Conservation (phyloP, 1,140 invertebrate genomes). For the Eubasilissa regina region DNA sequence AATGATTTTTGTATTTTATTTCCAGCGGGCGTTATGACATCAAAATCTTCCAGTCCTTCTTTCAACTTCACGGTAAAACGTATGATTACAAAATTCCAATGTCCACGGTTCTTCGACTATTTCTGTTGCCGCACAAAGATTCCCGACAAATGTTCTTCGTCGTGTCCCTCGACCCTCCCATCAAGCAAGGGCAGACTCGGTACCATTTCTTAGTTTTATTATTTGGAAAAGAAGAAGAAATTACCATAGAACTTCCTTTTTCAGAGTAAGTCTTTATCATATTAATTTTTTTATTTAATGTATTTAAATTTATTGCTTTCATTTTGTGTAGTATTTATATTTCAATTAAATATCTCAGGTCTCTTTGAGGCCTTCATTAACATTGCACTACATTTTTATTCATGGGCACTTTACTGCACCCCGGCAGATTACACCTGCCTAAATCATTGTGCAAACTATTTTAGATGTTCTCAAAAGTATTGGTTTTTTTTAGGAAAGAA, state of each 20-base stretch:
- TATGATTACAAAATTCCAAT: slow-evolving; percentile 99
- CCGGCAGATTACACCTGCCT: too few relatives aligned
- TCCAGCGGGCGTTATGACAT: slow-evolving; percentile 99
- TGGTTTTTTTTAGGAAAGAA: slow-evolving; percentile 83
- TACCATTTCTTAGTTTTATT: slow-evolving; percentile 96
- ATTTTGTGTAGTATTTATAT: too few relatives aligned
- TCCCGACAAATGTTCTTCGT: slow-evolving; percentile 99
- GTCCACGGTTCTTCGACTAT: slow-evolving; percentile 94
- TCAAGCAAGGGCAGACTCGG: slow-evolving; percentile 99
- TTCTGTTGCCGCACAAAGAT: slow-evolving; percentile 97
- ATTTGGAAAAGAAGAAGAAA: slow-evolving; percentile 96
- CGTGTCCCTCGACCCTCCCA: slow-evolving; percentile 98
- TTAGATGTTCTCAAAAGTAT: too few relatives aligned
- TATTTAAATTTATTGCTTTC: too few relatives aligned
- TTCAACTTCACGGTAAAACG: slow-evolving; percentile 99
- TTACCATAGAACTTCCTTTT: slow-evolving; percentile 92
- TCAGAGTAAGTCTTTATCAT: slow-evolving; percentile 80
- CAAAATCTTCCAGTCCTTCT: slow-evolving; percentile 97
- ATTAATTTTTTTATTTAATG: not conserved
- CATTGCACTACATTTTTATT: too few relatives aligned
- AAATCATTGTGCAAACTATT: too few relatives aligned
- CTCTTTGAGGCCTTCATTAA: too few relatives aligned
- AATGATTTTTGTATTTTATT: slow-evolving; percentile 61
- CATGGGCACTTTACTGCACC: too few relatives aligned
- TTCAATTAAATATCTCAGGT: too few relatives aligned